Evolutionary conservation across 2,797 vertebrate genomes (phyloP), one percentile per base, ranked within the genome.

Genomic region (Nothura maculosa): DNA sequence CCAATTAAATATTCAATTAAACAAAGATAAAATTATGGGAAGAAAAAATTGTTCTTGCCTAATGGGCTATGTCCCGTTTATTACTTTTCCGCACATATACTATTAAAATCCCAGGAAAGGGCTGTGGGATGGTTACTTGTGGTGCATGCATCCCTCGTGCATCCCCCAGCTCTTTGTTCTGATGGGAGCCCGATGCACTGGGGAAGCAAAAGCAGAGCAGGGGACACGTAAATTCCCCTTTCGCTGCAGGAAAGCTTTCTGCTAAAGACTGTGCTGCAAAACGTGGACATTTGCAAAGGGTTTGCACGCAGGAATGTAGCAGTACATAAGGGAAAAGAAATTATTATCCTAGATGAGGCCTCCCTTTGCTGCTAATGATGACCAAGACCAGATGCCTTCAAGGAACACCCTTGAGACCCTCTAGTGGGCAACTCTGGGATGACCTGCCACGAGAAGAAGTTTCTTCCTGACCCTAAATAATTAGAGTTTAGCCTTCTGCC

Each of bases 1-100:
- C 96, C 97, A 98, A 98, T 98, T 98, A 98, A 98, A 98, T 98
- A 98, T 98, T 98, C 97, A 98, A 98, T 98, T 98, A 98, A 98
- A 98, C 97, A 98, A 98, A 97, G 97, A 98, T 97, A 98, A 98
- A 98, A 98, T 98, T 96, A 97, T 81, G 83, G 96, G 96, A 93
- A 95, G 89, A 92, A 97, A 97, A 97, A 97, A 97, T 97, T 97
- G 97, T 97, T 98, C 97, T 97, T 98, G 97, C 97, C 97, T 98
- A 98, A 98, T 98, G 97, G 97, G 87, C 97, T 98, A 97, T 97
- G 95, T 96, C 97, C 79, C 85, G 48, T 97, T 97, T 97, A 98
- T 98, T 97, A 96, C 95, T 96, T 97, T 97, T 97, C 61, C 90
- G 50, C 94, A 92, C 78, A 97, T 96, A 96, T 92, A 96, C 96